These are phyloP conservation scores for Phrynosoma platyrhinos DNA, from an alignment of 2,113 vertebrate genomes.

Conservation along the genomic window DNA sequence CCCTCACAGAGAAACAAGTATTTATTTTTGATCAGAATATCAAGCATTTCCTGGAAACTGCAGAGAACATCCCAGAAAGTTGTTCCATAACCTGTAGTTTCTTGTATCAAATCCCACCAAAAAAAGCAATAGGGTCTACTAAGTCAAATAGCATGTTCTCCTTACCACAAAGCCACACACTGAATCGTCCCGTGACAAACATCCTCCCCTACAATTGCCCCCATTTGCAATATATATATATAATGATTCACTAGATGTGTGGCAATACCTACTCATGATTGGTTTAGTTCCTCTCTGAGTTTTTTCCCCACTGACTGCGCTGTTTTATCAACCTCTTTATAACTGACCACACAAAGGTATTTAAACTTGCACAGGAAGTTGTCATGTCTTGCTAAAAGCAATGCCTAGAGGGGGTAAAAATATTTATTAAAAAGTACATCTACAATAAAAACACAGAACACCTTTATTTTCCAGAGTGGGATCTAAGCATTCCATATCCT, in stretches of 20 bases:
- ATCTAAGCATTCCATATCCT: background rate
- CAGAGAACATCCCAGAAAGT: background rate
- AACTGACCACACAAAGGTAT: background rate
- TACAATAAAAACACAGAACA: background rate
- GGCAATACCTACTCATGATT: background rate
- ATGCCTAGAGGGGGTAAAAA: background rate
- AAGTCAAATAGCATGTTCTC: background rate
- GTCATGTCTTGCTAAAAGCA: background rate
- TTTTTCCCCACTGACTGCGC: background rate
- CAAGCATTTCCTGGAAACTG: background rate
- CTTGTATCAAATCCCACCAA: background rate
- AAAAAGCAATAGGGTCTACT: background rate
- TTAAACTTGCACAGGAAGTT: conserved; percentile 2
- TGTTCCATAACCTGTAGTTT: background rate
- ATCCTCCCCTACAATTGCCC: background rate
- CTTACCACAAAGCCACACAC: background rate
- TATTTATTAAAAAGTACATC: background rate
- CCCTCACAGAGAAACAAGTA: background rate
- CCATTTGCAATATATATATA: background rate
- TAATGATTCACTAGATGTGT: background rate
- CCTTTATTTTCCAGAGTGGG: background rate
- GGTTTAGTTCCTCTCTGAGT: conserved; percentile 2
- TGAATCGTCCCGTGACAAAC: background rate
- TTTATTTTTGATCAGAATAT: conserved; percentile 10
- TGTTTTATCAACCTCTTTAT: background rate